phyloP scores from a whole-genome alignment of 2,113 vertebrate species.

The Cyprinodon brontotheroides region DNA sequence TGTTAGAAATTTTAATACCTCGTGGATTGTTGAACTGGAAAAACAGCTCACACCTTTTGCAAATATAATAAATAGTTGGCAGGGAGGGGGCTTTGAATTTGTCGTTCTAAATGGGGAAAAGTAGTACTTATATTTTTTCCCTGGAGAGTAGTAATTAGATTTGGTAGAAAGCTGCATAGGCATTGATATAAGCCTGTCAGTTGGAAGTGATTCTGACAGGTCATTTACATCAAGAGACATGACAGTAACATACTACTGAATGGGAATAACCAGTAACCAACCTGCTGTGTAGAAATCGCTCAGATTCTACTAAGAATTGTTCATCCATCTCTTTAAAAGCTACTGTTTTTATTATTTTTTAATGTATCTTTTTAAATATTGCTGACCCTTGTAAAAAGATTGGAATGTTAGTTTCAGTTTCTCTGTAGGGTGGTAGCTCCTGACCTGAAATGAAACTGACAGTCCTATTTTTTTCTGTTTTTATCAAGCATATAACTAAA shows the following conservation, averaged over 20 bases:
- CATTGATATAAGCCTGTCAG: background rate
- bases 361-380: background rate
- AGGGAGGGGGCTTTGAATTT: no score
- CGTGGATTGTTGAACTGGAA: no score
- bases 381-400: background rate
- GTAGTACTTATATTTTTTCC: background rate
- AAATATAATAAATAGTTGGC: no score
- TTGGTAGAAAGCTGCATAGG: background rate
- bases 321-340: background rate
- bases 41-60: no score
- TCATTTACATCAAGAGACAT: background rate
- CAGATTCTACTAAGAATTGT: background rate
- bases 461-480: background rate
- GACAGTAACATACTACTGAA: background rate
- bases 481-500: background rate
- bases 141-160: background rate
- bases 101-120: background rate
- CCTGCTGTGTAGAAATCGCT: background rate
- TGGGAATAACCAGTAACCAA: background rate
- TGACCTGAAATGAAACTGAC: constrained; percentile 1
- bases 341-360: background rate
- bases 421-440: constrained; percentile 1
- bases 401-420: constrained; percentile 24
- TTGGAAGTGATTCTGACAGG: background rate
- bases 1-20: no score